These are phyloP conservation scores for Yoshiicerus persimilis DNA, from an alignment of 1,140 invertebrate genomes.

Conservation along the genomic window DNA sequence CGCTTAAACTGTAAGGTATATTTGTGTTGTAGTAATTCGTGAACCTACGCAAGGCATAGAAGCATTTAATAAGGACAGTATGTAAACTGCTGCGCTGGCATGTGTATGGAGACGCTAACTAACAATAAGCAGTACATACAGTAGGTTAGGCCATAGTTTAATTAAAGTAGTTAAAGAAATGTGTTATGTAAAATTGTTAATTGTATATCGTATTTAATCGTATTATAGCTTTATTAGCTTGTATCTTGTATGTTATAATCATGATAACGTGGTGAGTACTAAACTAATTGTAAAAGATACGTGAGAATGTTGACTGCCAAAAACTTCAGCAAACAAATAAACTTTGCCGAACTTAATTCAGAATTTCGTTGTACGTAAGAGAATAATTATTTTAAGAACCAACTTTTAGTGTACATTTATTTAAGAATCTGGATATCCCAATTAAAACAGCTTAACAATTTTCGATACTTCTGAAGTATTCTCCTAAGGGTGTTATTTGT, in stretches of 20 bases:
- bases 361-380: not conserved
- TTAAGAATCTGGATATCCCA: too few species aligned
- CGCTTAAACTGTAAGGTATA: not conserved
- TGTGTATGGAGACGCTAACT: not conserved
- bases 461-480: not conserved
- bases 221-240: not conserved
- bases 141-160: not conserved
- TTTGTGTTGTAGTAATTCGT: not conserved
- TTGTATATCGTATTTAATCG: not conserved
- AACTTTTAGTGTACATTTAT: not conserved
- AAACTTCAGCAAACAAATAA: constrained; percentile 7
- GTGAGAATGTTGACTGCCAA: constrained; percentile 17
- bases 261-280: not conserved
- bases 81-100: not conserved
- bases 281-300: not conserved
- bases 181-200: not conserved
- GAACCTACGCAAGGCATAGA: not conserved
- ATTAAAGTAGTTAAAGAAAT: not conserved
- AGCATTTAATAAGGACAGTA: not conserved
- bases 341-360: not conserved
- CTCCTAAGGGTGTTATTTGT: not conserved
- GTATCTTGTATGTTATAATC: not conserved
- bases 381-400: not conserved
- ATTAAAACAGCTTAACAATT: not conserved
- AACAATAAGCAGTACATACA: not conserved